phyloP scores from a whole-genome alignment of 1,140 invertebrate genomes.

The Littorina saxatilis region DNA sequence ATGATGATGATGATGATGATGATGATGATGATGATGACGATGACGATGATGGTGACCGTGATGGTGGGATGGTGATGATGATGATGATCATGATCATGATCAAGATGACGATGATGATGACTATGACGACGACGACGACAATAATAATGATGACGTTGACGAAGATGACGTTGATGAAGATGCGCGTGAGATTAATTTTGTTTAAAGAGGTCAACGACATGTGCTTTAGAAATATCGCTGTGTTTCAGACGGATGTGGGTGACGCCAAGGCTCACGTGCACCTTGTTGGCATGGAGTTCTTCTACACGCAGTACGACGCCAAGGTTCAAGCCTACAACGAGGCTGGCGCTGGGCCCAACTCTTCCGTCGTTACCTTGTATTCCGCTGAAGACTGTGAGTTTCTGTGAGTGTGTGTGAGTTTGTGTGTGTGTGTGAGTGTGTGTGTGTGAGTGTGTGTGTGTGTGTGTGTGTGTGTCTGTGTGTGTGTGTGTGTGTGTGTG shows the following conservation, averaged over 20 bases:
- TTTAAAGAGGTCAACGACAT: no score
- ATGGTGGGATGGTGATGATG: not conserved
- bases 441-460: not conserved
- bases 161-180: no score
- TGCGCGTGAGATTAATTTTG: no score
- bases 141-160: no score
- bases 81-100: not conserved
- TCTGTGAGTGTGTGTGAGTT: not conserved
- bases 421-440: not conserved
- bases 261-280: slow-evolving; percentile 48
- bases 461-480: not conserved
- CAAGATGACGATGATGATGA: slow-evolving; percentile 1
- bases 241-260: slow-evolving; percentile 41
- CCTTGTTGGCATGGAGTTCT: slow-evolving; percentile 52
- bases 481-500: not conserved
- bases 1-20: not conserved
- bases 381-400: slow-evolving; percentile 64
- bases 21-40: slow-evolving; percentile 4
- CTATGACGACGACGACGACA: no score
- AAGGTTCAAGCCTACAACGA: slow-evolving; percentile 58
- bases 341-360: slow-evolving; percentile 63
- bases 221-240: no score
- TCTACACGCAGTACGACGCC: slow-evolving; percentile 57
- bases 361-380: slow-evolving; percentile 52
- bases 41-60: not conserved